A percentile compares a stretch with the other conserved stretches of the same genome.
These are phyloP conservation scores for Cataglyphis rosenhaueri DNA, from an alignment of 2,888 invertebrate genomes.

Conservation along the genomic window DNA sequence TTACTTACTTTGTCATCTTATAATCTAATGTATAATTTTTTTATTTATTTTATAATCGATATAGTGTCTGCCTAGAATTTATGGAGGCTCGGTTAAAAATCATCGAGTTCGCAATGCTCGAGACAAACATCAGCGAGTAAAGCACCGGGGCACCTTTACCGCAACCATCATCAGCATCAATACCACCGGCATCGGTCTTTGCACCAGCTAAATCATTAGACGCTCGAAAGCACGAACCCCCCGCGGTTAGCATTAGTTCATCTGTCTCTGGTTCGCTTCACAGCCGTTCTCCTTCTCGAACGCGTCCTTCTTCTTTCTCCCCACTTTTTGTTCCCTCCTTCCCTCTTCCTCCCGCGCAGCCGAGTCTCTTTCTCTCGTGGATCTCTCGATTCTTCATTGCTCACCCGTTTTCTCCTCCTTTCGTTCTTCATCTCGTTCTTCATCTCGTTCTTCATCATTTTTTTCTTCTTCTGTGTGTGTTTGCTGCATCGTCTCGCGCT, in stretches of 20 bases:
- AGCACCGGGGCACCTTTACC: slow-evolving; percentile 41
- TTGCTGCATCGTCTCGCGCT: slow-evolving; percentile 17
- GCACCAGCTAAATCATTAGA: slow-evolving; percentile 83
- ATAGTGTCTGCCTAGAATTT: slow-evolving; percentile 70
- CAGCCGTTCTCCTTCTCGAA: slow-evolving; percentile 76
- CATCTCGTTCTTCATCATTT: slow-evolving; percentile 65
- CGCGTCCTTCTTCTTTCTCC: slow-evolving; percentile 65
- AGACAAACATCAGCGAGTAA: slow-evolving; percentile 46
- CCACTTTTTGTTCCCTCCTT: neutral
- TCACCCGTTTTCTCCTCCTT: slow-evolving; percentile 5
- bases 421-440: slow-evolving; percentile 27
- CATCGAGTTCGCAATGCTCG: slow-evolving; percentile 71
- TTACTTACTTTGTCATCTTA: too few species aligned
- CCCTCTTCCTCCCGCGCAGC: neutral
- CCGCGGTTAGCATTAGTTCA: slow-evolving; percentile 84
- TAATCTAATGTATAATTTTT: too few species aligned
- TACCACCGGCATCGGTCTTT: slow-evolving; percentile 70
- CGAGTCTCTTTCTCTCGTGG: slow-evolving; percentile 5
- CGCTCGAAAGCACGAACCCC: slow-evolving; percentile 81
- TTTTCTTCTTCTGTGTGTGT: slow-evolving; percentile 25
- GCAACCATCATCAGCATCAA: slow-evolving; percentile 62
- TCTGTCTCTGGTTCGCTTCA: slow-evolving; percentile 82
- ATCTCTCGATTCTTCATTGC: slow-evolving; percentile 37
- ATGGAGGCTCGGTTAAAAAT: slow-evolving; percentile 73
- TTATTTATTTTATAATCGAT: neutral